Base-by-base conservation (phyloP, 2,113 vertebrate species). In the Sebastes fasciatus region DNA sequence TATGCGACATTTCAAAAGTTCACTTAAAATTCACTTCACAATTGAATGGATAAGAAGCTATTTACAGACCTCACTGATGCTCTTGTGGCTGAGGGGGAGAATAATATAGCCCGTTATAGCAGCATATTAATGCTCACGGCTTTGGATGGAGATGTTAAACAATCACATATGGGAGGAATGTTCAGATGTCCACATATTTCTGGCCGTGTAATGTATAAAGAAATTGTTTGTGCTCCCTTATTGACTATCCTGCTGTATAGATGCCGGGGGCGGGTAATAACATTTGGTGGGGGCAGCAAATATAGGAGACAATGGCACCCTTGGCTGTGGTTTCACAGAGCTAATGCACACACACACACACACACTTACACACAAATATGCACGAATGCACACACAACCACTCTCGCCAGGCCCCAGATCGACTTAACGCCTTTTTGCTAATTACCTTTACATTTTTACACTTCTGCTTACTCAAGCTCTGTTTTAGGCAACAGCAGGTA, bases 371-470 rank as follows among this genome's bases (percentile, higher is more conserved):
- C 21, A 77, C 72, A 80, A 76, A 82, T 42, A 84, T 63, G 82
- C 83, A 82, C 69, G 43, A n/a, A 62, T 48, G 60, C 54, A 71
- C 89, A 84, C 75, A 75, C 60, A 84, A 48, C 74, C 78, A 61
- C 67, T 82, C 80, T 74, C 75, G 76, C 62, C 75, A 52, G 74
- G 79, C 66, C 81, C 64, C 77, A 77, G 61, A 92, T 91, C 77
- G 77, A 93, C 89, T 83, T 82, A 58, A 74, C 42, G 77, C 85
- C 85, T 93, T 77, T 61, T 52, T 70, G 77, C 90, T 92, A 93
- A 93, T 93, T 90, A 92, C 75, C 71, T 88, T 91, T 91, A 91
- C 89, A 93, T 91, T 92, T 92, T 87, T 88, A 87, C 67, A 84
- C 83, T 87, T 89, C 74, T 89, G 86, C 88, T 92, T 89, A 83